phyloP scores from a whole-genome alignment of 2,113 vertebrate genomes.

The Uria lomvia region DNA sequence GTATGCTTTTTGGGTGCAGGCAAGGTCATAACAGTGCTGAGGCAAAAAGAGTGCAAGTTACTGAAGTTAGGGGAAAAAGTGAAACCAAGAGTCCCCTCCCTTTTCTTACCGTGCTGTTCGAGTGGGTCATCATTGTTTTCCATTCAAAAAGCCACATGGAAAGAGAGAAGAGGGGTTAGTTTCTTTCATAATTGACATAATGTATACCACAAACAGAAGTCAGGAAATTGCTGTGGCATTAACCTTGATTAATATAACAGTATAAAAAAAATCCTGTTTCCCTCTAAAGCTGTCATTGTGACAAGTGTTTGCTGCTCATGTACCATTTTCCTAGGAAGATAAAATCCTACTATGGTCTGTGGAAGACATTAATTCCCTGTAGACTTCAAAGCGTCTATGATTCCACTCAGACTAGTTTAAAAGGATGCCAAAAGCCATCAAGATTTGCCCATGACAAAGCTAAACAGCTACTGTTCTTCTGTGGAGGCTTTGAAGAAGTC shows the following conservation, averaged over 20 bases:
- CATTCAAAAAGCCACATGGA: constrained; percentile 34
- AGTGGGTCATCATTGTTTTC: neutral
- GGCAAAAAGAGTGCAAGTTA: neutral
- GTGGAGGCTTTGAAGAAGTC: neutral
- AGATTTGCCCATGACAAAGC: neutral
- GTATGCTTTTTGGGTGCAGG: neutral
- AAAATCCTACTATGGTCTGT: neutral
- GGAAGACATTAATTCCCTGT: neutral
- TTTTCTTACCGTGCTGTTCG: constrained; percentile 73
- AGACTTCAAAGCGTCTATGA: neutral
- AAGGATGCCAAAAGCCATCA: neutral
- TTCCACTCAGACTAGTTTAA: neutral
- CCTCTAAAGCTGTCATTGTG: neutral
- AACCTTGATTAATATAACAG: neutral
- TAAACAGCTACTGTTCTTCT: neutral
- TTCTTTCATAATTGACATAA: neutral
- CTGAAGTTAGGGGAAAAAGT: neutral
- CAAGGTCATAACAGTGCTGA: neutral
- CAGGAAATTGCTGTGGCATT: neutral
- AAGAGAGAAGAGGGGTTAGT: neutral
- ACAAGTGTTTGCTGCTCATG: neutral
- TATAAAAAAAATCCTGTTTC: neutral
- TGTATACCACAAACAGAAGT: neutral
- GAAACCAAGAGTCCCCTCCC: neutral
- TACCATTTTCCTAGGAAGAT: neutral